phyloP scores from a whole-genome alignment of 2,888 invertebrate genomes.

The Stenoptilia bipunctidactyla region DNA sequence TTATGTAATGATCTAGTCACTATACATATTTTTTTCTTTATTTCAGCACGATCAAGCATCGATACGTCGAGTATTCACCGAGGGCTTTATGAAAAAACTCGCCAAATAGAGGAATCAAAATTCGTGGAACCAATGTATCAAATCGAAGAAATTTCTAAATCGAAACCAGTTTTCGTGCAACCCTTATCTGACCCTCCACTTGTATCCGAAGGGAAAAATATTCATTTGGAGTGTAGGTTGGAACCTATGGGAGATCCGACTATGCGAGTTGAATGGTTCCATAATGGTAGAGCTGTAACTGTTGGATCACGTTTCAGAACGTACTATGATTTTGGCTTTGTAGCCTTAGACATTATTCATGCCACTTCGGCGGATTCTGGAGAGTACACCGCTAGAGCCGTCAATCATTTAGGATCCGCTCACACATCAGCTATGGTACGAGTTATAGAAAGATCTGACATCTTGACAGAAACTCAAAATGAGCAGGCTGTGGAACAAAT shows the following conservation, averaged over 20 bases:
- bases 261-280: conserved; percentile 96
- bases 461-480: conserved; percentile 91
- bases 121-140: conserved; percentile 90
- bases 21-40: no score
- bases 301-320: conserved; percentile 94
- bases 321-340: conserved; percentile 97
- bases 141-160: conserved; percentile 93
- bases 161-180: conserved; percentile 94
- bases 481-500: conserved; percentile 94
- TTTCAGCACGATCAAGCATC: conserved; percentile 86
- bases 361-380: conserved; percentile 95
- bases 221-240: conserved; percentile 91
- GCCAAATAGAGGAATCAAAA: conserved; percentile 86
- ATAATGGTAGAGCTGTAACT: conserved; percentile 90
- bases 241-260: conserved; percentile 97
- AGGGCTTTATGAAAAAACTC: conserved; percentile 87
- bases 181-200: conserved; percentile 90
- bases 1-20: no score
- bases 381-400: conserved; percentile 94
- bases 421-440: conserved; percentile 92
- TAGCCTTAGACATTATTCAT: conserved; percentile 95
- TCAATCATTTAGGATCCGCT: conserved; percentile 93
- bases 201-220: conserved; percentile 88
- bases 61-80: conserved; percentile 93
- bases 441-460: conserved; percentile 84